phyloP scores from a whole-genome alignment of 2,797 vertebrate genomes.

The Pempheris klunzingeri region DNA sequence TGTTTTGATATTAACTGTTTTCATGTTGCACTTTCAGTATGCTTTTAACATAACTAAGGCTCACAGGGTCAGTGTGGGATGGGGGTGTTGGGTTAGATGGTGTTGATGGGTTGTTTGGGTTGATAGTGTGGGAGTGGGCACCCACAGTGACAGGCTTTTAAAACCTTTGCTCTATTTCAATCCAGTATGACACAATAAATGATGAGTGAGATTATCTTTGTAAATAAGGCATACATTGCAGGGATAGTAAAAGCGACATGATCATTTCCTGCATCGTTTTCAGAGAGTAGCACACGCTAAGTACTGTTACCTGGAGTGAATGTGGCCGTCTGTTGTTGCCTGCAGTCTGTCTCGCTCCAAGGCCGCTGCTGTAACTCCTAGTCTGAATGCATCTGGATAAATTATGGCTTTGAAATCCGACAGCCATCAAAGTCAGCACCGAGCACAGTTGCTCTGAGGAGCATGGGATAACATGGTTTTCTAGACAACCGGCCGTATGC shows the following conservation, averaged over 20 bases:
- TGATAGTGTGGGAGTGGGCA: too few relatives aligned
- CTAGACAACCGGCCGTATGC: slow-evolving; percentile 33
- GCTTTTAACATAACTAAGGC: not conserved
- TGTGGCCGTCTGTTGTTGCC: slow-evolving; percentile 44
- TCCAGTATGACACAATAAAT: not conserved
- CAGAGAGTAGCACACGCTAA: slow-evolving; percentile 17
- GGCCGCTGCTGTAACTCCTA: slow-evolving; percentile 45
- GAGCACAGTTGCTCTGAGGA: slow-evolving; percentile 36
- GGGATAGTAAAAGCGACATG: slow-evolving; percentile 3
- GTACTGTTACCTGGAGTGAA: slow-evolving; percentile 36
- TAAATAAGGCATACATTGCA: slow-evolving; percentile 16
- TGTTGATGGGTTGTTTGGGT: not conserved
- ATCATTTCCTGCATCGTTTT: slow-evolving; percentile 35
- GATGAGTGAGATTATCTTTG: slow-evolving; percentile 13
- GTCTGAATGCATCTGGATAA: slow-evolving; percentile 44
- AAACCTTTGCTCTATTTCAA: not conserved
- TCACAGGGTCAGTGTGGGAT: not conserved
- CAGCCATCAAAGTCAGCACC: slow-evolving; percentile 25
- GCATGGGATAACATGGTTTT: slow-evolving; percentile 9
- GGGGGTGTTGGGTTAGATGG: not conserved
- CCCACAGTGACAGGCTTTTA: not conserved
- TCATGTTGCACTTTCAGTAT: slow-evolving; percentile 1
- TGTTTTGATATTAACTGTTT: not conserved
- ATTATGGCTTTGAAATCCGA: slow-evolving; percentile 35
- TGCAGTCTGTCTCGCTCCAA: slow-evolving; percentile 41